Evolutionary conservation across 1,140 invertebrate species (phyloP).

Genomic region (Bactericera cockerelli): DNA sequence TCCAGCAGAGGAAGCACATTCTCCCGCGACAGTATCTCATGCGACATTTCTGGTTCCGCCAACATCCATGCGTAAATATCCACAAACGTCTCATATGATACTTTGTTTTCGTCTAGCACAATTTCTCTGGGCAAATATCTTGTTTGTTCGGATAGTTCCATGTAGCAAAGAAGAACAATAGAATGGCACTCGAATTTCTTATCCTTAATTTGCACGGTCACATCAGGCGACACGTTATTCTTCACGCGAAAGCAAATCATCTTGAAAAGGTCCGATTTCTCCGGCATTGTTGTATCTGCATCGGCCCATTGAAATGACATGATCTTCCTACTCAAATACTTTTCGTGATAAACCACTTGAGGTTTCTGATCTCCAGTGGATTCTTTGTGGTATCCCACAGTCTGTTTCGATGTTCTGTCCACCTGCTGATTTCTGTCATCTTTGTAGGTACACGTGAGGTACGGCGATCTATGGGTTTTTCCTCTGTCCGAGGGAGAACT

Average conservation of each 20-base stretch:
- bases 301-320: neutral
- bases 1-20: constrained; percentile 50
- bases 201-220: neutral
- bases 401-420: no score
- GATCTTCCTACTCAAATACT: constrained; percentile 6
- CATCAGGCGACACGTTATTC: neutral
- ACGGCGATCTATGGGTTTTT: no score
- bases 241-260: constrained; percentile 3
- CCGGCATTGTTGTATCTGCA: neutral
- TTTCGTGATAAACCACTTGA: neutral
- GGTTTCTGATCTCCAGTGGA: no score
- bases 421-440: no score
- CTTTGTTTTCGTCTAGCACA: constrained; percentile 26
- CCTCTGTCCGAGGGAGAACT: no score
- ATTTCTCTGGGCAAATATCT: neutral
- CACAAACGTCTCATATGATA: constrained; percentile 42
- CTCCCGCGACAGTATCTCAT: constrained; percentile 39
- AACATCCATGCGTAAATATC: constrained; percentile 63
- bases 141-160: neutral
- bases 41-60: constrained; percentile 36
- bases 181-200: neutral
- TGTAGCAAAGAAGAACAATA: neutral
- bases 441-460: no score
- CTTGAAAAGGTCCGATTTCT: neutral
- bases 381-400: no score